Conservation (phyloP, 2,113 vertebrate genomes). For the Dunckerocampus dactyliophorus region DNA sequence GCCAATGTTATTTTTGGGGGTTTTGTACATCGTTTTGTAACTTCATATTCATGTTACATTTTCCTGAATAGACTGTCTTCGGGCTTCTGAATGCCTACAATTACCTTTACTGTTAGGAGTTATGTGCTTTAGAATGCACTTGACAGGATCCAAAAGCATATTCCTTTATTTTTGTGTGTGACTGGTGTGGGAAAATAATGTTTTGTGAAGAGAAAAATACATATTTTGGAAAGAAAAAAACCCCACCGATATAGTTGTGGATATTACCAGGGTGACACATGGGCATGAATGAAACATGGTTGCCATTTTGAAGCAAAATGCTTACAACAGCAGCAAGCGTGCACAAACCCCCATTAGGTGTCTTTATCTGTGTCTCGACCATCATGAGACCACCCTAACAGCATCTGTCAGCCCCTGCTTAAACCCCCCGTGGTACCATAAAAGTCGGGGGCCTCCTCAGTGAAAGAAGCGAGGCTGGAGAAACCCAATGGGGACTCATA, state of each 20-base stretch:
- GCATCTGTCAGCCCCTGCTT: constrained; percentile 60
- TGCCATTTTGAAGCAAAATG: constrained; percentile 54
- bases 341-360: constrained; percentile 47
- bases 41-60: too few relatives aligned
- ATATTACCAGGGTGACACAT: constrained; percentile 16
- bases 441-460: constrained; percentile 44
- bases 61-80: too few relatives aligned
- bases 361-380: constrained; percentile 62
- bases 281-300: constrained; percentile 34
- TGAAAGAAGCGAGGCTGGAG: constrained; percentile 36
- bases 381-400: constrained; percentile 57
- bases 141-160: not conserved
- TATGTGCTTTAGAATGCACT: not conserved
- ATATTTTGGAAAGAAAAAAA: not conserved
- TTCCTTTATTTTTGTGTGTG: not conserved
- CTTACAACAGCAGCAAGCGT: constrained; percentile 47
- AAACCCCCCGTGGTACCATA: constrained; percentile 48
- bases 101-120: too few relatives aligned
- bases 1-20: too few relatives aligned
- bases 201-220: not conserved
- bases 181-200: not conserved
- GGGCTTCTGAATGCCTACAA: too few relatives aligned
- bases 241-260: not conserved
- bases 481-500: constrained; percentile 56
- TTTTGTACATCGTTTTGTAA: too few relatives aligned